These are phyloP conservation scores for Agapornis canus DNA, from an alignment of 2,797 vertebrate species.

Conservation along the genomic window DNA sequence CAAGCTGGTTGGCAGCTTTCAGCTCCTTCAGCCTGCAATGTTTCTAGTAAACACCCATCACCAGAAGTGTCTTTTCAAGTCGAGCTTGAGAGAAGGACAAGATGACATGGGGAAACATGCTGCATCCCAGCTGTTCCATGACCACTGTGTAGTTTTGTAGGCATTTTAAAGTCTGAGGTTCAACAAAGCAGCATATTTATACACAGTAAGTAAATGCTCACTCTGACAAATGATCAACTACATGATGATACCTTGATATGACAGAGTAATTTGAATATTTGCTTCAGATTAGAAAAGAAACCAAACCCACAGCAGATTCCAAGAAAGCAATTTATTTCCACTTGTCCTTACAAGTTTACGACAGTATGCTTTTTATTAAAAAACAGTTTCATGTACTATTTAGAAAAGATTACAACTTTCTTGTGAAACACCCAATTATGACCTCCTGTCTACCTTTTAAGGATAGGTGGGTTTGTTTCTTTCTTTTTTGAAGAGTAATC, in stretches of 20 bases:
- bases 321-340: conserved; percentile 76
- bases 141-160: fast-evolving
- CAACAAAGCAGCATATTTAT: background rate
- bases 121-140: background rate
- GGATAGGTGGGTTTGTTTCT: conserved; percentile 44
- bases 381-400: conserved; percentile 68
- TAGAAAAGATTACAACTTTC: conserved; percentile 71
- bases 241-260: background rate
- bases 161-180: background rate
- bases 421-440: conserved; percentile 40
- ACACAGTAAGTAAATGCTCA: background rate
- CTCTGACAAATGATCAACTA: background rate
- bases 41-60: background rate
- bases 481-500: conserved; percentile 48
- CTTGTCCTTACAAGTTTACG: conserved; percentile 71
- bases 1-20: background rate
- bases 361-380: conserved; percentile 74
- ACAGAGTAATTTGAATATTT: background rate
- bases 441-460: conserved; percentile 28
- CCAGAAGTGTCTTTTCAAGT: background rate
- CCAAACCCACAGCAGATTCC: background rate
- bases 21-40: fast-evolving
- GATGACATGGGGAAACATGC: fast-evolving
- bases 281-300: background rate
- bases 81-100: background rate